phyloP scores from a whole-genome alignment of 2,797 vertebrate species.

The Girardinus metallicus region DNA sequence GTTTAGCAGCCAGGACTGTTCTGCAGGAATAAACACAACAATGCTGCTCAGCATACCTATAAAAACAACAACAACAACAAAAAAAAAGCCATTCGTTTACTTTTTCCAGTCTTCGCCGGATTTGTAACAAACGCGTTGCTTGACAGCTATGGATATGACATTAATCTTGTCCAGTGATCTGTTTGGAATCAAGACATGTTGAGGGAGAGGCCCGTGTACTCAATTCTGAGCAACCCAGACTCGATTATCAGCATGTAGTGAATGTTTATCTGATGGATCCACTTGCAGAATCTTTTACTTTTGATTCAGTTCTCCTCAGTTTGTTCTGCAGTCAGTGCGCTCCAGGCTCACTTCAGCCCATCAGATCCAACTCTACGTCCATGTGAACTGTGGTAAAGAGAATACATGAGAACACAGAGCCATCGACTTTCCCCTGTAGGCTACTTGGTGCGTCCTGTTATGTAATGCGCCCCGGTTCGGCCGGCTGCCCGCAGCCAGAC shows the following conservation, averaged over 20 bases:
- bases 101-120: background rate
- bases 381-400: slow-evolving; percentile 38
- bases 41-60: background rate
- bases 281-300: slow-evolving; percentile 29
- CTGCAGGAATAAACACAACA: slow-evolving; percentile 45
- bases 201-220: slow-evolving; percentile 35
- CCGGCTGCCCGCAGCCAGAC: slow-evolving; percentile 53
- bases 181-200: slow-evolving; percentile 47
- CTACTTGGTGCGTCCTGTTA: slow-evolving; percentile 70
- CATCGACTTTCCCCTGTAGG: slow-evolving; percentile 53
- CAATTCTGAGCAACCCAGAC: background rate
- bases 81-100: background rate
- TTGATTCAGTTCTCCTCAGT: slow-evolving; percentile 10
- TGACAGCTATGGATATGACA: background rate
- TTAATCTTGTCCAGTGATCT: slow-evolving; percentile 20
- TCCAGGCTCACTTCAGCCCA: slow-evolving; percentile 28
- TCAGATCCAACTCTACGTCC: slow-evolving; percentile 10
- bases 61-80: background rate
- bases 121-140: background rate
- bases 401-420: slow-evolving; percentile 42
- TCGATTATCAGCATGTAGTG: background rate
- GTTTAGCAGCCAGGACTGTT: slow-evolving; percentile 35
- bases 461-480: slow-evolving; percentile 66
- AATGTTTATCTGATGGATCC: slow-evolving; percentile 11
- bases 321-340: slow-evolving; percentile 15